Percentiles rank a stretch among this genome's conserved stretches.
phyloP scores from a whole-genome alignment of 2,888 invertebrate genomes.

The Dioctria rufipes region DNA sequence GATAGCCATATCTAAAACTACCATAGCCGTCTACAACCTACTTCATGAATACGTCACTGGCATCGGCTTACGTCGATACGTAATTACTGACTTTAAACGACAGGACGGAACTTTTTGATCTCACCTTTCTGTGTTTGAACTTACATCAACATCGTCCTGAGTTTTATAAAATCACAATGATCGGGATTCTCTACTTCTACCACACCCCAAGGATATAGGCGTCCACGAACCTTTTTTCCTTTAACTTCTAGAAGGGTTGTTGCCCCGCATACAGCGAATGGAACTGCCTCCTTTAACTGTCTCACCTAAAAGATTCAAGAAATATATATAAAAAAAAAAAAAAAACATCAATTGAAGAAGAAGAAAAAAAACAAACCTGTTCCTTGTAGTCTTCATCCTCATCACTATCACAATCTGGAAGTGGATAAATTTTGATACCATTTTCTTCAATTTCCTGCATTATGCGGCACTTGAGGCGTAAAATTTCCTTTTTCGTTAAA shows the following conservation, averaged over 20 bases:
- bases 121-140: constrained; percentile 61
- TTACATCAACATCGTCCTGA: constrained; percentile 95
- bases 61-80: neutral
- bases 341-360: neutral
- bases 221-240: constrained; percentile 92
- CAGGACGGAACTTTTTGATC: no score
- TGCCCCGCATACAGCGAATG: constrained; percentile 98
- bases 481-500: constrained; percentile 92
- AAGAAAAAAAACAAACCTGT: constrained; percentile 73
- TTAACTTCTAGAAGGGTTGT: constrained; percentile 92
- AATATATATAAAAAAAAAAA: constrained; percentile 29
- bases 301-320: constrained; percentile 75
- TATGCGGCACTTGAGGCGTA: constrained; percentile 87
- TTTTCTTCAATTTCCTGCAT: constrained; percentile 93
- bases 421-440: constrained; percentile 93
- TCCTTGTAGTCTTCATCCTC: constrained; percentile 98
- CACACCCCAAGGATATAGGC: constrained; percentile 98
- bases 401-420: constrained; percentile 95
- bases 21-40: neutral
- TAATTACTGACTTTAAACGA: neutral
- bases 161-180: constrained; percentile 98
- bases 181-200: constrained; percentile 99
- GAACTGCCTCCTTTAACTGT: constrained; percentile 93
- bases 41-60: neutral
- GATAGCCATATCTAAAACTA: no score